A percentile compares a stretch with the other conserved stretches of the same genome.
phyloP scores from a whole-genome alignment of 2,113 vertebrate species.

The Pituophis catenifer region DNA sequence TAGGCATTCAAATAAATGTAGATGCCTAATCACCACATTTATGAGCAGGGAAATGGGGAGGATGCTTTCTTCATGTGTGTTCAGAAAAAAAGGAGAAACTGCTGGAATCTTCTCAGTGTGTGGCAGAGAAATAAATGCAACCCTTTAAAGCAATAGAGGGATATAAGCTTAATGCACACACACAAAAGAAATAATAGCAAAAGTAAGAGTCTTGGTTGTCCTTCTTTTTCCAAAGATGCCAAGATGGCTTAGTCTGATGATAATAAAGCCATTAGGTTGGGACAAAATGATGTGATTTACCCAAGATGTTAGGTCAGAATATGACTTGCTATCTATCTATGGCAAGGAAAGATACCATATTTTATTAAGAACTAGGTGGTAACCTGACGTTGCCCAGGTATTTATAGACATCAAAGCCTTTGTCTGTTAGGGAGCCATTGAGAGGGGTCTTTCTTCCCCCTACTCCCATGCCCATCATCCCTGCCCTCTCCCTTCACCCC shows the following conservation, averaged over 20 bases:
- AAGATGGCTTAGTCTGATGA: neutral
- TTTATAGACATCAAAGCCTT: too few species aligned
- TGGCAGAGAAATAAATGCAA: neutral
- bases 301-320: neutral
- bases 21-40: neutral
- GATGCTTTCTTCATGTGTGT: neutral
- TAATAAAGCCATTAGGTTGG: neutral
- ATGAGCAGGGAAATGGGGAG: neutral
- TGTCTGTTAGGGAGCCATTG: too few species aligned
- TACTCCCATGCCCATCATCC: too few species aligned
- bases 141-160: neutral
- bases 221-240: neutral
- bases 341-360: neutral
- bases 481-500: too few species aligned
- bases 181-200: neutral
- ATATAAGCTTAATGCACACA: neutral
- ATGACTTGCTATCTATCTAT: neutral
- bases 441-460: too few species aligned
- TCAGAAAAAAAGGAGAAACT: neutral
- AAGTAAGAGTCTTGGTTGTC: neutral
- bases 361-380: neutral
- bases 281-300: neutral
- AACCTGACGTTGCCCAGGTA: too few species aligned
- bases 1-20: neutral
- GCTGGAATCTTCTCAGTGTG: neutral